A percentile compares a stretch with the other conserved stretches of the same genome.
Conservation (phyloP, 2,797 vertebrate genomes). For the Cirrhinus mrigala region DNA sequence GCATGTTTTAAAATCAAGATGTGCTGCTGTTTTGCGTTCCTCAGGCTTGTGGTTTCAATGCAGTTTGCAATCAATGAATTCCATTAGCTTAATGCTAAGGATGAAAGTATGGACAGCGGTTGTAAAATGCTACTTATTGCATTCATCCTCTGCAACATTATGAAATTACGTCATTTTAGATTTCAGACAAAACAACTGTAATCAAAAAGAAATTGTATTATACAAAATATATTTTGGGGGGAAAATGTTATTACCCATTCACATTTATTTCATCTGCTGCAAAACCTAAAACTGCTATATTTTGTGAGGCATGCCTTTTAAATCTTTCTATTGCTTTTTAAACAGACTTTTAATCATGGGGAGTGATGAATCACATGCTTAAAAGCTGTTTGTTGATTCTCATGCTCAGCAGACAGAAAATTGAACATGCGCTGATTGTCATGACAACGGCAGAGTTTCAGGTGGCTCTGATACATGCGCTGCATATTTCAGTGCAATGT, state of each 20-base stretch:
- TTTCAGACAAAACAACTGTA: not conserved
- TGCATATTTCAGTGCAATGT: not conserved
- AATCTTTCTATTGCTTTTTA: not conserved
- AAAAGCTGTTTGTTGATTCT: conserved; percentile 24
- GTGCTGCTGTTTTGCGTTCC: not conserved
- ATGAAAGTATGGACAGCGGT: not conserved
- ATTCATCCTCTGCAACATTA: not conserved
- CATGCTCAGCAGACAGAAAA: not conserved
- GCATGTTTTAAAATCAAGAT: not conserved
- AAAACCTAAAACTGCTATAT: too few relatives aligned
- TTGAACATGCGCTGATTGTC: not conserved
- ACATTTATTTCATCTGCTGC: not conserved
- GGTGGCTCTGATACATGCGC: conserved; percentile 9
- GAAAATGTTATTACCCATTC: not conserved
- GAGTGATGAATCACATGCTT: not conserved
- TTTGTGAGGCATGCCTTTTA: not conserved
- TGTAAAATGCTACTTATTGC: not conserved
- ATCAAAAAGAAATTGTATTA: not conserved
- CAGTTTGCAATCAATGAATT: conserved; percentile 7
- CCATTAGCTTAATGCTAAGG: conserved; percentile 13
- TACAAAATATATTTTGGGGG: not conserved
- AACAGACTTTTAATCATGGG: not conserved
- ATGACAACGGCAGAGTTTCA: conserved; percentile 28
- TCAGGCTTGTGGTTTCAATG: not conserved
- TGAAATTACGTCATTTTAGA: conserved; percentile 11